Evolutionary conservation across 1,140 invertebrate genomes (phyloP).

Genomic region (Littorina saxatilis): DNA sequence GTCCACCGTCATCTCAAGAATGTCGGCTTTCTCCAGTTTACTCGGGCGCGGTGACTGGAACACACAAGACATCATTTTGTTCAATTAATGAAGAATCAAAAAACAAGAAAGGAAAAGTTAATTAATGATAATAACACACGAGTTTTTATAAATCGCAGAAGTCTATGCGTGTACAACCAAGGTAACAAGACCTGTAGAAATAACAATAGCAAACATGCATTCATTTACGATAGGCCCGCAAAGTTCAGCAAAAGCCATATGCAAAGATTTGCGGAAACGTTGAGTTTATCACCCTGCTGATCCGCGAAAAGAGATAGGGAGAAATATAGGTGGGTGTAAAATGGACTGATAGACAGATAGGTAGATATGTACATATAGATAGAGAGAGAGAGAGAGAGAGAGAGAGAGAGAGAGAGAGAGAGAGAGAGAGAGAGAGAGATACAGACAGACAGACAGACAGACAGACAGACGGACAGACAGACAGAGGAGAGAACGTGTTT

Average conservation of each 20-base stretch:
- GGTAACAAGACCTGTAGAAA: no score
- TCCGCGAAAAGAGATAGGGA: neutral
- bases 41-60: constrained; percentile 49
- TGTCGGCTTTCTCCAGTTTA: constrained; percentile 64
- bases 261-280: no score
- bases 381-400: neutral
- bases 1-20: constrained; percentile 64
- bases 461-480: neutral
- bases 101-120: no score
- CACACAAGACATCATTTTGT: neutral
- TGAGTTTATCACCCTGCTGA: no score
- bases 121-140: no score
- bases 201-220: no score
- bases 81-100: neutral
- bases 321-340: neutral
- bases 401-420: constrained; percentile 16
- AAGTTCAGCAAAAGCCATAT: no score
- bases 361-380: neutral
- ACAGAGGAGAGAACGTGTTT: no score
- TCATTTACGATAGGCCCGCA: no score
- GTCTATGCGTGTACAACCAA: no score
- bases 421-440: constrained; percentile 2
- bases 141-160: no score
- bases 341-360: neutral
- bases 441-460: constrained; percentile 1